Evolutionary conservation across 2,888 invertebrate species (phyloP).

Genomic region (Azorinus chamasolen): DNA sequence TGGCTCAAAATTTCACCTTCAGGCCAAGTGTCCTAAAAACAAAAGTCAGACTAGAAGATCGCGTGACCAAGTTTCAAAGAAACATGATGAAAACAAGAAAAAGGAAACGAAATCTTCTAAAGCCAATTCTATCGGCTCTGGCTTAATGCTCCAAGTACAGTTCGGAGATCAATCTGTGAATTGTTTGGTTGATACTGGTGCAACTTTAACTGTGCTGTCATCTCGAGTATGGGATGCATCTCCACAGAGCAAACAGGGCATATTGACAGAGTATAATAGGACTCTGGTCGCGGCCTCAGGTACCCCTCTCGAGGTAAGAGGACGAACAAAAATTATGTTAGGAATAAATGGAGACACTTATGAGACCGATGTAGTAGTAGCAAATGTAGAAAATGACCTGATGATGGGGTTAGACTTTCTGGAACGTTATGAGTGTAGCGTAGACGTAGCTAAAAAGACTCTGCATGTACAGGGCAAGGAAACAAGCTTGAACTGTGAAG

Average conservation of each 20-base stretch:
- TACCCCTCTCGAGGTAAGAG: background rate
- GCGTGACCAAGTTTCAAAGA: background rate
- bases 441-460: constrained; percentile 5
- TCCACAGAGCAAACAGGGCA: background rate
- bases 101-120: too few relatives aligned
- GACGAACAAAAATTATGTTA: background rate
- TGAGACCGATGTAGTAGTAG: constrained; percentile 17
- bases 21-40: background rate
- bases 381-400: constrained; percentile 24
- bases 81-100: background rate
- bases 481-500: background rate
- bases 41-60: background rate
- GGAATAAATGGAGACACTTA: too few relatives aligned
- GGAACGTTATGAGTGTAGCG: constrained; percentile 7
- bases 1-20: background rate
- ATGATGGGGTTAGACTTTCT: constrained; percentile 31
- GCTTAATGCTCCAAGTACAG: background rate
- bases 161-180: background rate
- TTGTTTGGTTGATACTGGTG: constrained; percentile 15
- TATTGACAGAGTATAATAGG: background rate
- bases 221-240: constrained; percentile 12
- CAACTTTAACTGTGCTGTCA: constrained; percentile 19
- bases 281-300: background rate
- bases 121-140: constrained; percentile 4
- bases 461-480: constrained; percentile 2